Evolutionary conservation across 1,140 invertebrate species (phyloP), one percentile per base, ranked within the genome.

Genomic region (Tigriopus japonicus): DNA sequence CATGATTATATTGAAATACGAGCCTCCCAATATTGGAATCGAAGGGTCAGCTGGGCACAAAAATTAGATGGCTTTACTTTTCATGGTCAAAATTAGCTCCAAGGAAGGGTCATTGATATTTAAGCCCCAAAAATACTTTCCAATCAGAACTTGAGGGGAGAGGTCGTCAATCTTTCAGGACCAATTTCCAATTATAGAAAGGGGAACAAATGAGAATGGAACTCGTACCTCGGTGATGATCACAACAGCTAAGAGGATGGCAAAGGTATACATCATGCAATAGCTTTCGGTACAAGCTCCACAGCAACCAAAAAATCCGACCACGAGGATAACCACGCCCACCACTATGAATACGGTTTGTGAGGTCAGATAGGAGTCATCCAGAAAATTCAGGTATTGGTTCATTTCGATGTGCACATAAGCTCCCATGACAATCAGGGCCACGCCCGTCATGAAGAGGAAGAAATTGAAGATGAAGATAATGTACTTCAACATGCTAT

Each of bases 391-490:
- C 13, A 62, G 40, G 63, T 66, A 64, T 13, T 62, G 15, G 10
- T 49, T 52, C 55, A 63, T 60, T 24, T 62, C 56, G 14, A 49
- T 62, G 23, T 63, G 60, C 9, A 63, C 59, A 17, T 62, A 45
- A 1, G 59, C 62, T 1, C 66, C 65, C 15, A 66, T 60, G 1
- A 43, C 42, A 15, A 67, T 67, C 28, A 66, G 17, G 1, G 59
- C 28, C 21, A 66, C 28, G 13, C 65, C 64, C 13, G 59, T 72
- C 63, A 74, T 68, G 65, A 73, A 72, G 65, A 74, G 73, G n/a
- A 74, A 53, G n/a, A 74, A 67, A 60, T 73, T 74, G 63, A 74
- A 73, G 13, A 67, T 62, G 63, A 73, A 72, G 6, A 74, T 63
- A 24, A 74, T 63, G 59, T 68, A 71, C 64, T 73, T 73, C 28